Conservation (phyloP, 2,113 vertebrate species). For the Accipiter virgatus region DNA sequence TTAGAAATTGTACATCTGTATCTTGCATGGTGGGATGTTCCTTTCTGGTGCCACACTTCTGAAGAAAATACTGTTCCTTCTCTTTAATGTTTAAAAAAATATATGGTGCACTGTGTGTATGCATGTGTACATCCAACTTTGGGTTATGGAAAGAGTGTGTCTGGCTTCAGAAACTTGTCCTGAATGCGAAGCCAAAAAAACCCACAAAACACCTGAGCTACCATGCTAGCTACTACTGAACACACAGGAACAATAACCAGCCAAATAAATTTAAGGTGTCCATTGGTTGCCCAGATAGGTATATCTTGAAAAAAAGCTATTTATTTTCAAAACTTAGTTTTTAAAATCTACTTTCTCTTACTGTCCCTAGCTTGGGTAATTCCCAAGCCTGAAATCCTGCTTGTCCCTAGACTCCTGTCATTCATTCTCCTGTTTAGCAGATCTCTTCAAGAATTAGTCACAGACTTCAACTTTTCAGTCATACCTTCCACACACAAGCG, state of each 20-base stretch:
- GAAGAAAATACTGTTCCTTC: not conserved
- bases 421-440: not conserved
- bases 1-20: not conserved
- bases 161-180: not conserved
- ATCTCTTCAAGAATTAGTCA: not conserved
- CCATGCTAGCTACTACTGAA: not conserved
- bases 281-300: not conserved
- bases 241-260: not conserved
- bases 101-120: not conserved
- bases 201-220: not conserved
- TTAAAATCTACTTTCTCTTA: not conserved
- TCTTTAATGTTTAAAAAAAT: not conserved
- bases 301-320: not conserved
- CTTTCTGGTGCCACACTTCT: not conserved
- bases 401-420: not conserved
- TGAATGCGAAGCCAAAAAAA: not conserved
- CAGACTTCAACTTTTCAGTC: not conserved
- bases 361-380: not conserved
- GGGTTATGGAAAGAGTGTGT: not conserved
- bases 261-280: slow-evolving; percentile 11
- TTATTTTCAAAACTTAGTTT: not conserved
- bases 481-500: not conserved
- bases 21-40: not conserved
- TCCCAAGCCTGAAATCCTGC: not conserved
- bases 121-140: not conserved